These are phyloP conservation scores for Ametastegia equiseti DNA, from an alignment of 2,888 invertebrate genomes.

Conservation along the genomic window DNA sequence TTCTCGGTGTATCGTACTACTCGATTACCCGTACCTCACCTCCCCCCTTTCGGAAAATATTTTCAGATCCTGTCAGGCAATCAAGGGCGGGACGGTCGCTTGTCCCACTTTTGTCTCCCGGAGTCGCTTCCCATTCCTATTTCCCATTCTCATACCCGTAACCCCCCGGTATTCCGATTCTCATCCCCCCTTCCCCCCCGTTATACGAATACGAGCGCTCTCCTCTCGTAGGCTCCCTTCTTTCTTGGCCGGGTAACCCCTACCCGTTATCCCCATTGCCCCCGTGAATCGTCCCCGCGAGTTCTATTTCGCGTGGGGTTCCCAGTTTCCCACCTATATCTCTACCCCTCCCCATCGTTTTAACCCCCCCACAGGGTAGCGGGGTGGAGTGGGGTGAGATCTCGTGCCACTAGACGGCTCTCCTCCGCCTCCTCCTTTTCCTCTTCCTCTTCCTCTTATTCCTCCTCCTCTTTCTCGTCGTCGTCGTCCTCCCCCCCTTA, in stretches of 20 bases:
- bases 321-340: conserved; percentile 67
- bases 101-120: conserved; percentile 68
- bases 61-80: neutral
- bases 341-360: conserved; percentile 50
- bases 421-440: conserved; percentile 24
- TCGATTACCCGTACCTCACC: neutral
- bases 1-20: neutral
- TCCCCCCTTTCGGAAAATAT: neutral
- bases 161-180: conserved; percentile 40
- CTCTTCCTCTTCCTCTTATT: conserved; percentile 16
- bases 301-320: conserved; percentile 66
- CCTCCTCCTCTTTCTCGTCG: neutral
- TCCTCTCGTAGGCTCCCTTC: conserved; percentile 50
- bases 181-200: conserved; percentile 49
- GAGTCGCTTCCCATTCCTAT: conserved; percentile 64
- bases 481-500: conserved; percentile 55
- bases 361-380: conserved; percentile 55
- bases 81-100: conserved; percentile 56
- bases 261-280: conserved; percentile 22
- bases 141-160: conserved; percentile 62
- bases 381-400: conserved; percentile 69
- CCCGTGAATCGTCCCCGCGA: conserved; percentile 52
- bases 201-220: conserved; percentile 53
- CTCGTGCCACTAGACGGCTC: conserved; percentile 57
- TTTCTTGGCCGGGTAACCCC: conserved; percentile 23